Conservation (phyloP, 1,140 invertebrate species). For the Drosophila subpulchrella region DNA sequence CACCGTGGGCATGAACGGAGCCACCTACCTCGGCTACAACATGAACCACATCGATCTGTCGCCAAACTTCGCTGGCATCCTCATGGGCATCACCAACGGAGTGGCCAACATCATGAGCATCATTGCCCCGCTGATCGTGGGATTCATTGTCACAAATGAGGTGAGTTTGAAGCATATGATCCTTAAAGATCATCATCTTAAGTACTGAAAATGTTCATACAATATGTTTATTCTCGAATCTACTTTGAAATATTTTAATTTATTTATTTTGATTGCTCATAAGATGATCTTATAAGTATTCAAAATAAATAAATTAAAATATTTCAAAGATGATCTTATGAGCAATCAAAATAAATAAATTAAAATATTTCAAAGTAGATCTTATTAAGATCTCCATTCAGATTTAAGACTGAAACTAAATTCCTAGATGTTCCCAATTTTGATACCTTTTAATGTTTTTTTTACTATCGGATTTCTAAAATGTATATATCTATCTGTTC, state of each 20-base stretch:
- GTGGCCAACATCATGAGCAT: slow-evolving; percentile 90
- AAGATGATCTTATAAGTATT: too few relatives aligned
- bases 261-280: too few relatives aligned
- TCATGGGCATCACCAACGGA: slow-evolving; percentile 91
- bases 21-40: slow-evolving; percentile 89
- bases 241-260: too few relatives aligned
- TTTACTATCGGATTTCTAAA: background rate
- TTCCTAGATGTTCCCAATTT: too few relatives aligned
- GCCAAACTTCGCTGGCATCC: slow-evolving; percentile 90
- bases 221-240: too few relatives aligned
- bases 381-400: too few relatives aligned
- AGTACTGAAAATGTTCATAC: background rate
- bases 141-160: slow-evolving; percentile 87
- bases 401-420: too few relatives aligned
- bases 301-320: too few relatives aligned
- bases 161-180: slow-evolving; percentile 81
- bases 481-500: background rate
- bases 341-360: too few relatives aligned
- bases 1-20: slow-evolving; percentile 91
- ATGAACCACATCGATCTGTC: slow-evolving; percentile 91
- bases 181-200: background rate
- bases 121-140: slow-evolving; percentile 88
- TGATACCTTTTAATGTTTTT: too few relatives aligned
- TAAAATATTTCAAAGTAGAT: too few relatives aligned
- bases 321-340: too few relatives aligned